phyloP scores from a whole-genome alignment of 1,140 invertebrate species.

The Musca vetustissima region DNA sequence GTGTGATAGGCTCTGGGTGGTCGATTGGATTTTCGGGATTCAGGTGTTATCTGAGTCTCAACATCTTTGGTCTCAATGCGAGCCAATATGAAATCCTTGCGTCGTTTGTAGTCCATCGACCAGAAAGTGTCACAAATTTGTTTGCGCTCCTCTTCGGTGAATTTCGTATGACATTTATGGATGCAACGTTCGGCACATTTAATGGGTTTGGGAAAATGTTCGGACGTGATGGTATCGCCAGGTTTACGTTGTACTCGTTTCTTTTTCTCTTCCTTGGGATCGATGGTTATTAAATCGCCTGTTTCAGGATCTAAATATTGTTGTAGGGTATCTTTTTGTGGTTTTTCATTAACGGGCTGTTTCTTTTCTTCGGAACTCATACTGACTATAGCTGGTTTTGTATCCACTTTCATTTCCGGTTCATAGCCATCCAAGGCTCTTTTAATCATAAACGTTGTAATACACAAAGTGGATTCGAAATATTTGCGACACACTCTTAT shows the following conservation, averaged over 20 bases:
- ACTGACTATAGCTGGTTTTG: background rate
- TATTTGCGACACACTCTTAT: background rate
- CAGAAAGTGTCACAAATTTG: constrained; percentile 23
- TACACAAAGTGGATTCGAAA: background rate
- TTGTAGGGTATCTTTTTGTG: background rate
- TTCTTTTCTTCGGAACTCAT: too few relatives aligned
- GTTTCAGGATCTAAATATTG: background rate
- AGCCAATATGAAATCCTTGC: constrained; percentile 25
- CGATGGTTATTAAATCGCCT: background rate
- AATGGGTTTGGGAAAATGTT: constrained; percentile 21
- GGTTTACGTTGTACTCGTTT: constrained; percentile 1
- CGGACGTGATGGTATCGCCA: background rate
- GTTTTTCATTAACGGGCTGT: background rate
- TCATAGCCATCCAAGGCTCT: background rate
- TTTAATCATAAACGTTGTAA: background rate
- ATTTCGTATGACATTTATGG: constrained; percentile 26
- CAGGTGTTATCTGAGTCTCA: background rate
- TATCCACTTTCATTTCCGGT: background rate
- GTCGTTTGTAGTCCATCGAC: constrained; percentile 25
- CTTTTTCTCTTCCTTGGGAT: too few relatives aligned
- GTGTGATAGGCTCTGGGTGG: constrained; percentile 8
- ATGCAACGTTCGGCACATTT: constrained; percentile 13
- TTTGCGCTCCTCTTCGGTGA: constrained; percentile 24
- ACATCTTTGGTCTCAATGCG: constrained; percentile 18
- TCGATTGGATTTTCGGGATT: constrained; percentile 23